Percentiles rank a stretch among this genome's conserved stretches.
These are phyloP conservation scores for Geotrupes spiniger DNA, from an alignment of 2,888 invertebrate species.

Conservation along the genomic window DNA sequence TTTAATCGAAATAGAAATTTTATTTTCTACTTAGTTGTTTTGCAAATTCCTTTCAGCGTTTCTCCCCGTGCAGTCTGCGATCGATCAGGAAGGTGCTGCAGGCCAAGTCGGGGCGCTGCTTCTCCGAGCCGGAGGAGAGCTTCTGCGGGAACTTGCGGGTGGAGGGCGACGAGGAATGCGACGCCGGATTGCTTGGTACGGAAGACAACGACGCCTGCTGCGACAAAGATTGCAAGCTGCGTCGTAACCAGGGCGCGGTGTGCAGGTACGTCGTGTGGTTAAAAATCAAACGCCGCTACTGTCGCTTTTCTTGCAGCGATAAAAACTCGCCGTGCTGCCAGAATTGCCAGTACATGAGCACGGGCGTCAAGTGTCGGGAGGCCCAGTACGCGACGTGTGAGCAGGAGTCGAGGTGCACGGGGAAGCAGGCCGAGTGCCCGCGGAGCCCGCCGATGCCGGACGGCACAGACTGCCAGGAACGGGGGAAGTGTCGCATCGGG, in stretches of 20 bases:
- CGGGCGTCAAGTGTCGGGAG: slow-evolving; percentile 82
- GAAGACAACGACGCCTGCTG: slow-evolving; percentile 94
- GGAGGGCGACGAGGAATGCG: slow-evolving; percentile 95
- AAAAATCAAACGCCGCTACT: slow-evolving; percentile 1
- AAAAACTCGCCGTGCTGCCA: slow-evolving; percentile 96
- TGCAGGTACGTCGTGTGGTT: slow-evolving; percentile 73
- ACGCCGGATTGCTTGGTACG: slow-evolving; percentile 89
- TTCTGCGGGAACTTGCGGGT: slow-evolving; percentile 96
- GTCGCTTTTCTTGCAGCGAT: slow-evolving; percentile 64
- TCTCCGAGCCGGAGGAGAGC: slow-evolving; percentile 91
- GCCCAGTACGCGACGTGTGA: slow-evolving; percentile 91
- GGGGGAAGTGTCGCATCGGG: slow-evolving; percentile 87
- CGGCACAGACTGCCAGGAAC: slow-evolving; percentile 85
- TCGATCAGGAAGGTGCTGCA: slow-evolving; percentile 91
- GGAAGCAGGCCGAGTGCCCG: slow-evolving; percentile 76
- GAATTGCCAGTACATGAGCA: slow-evolving; percentile 82
- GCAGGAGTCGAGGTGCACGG: slow-evolving; percentile 87
- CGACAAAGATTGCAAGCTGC: slow-evolving; percentile 85
- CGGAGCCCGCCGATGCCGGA: slow-evolving; percentile 84
- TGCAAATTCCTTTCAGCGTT: slow-evolving; percentile 74
- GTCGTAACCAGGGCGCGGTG: slow-evolving; percentile 78
- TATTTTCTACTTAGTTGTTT: no score
- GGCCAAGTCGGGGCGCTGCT: slow-evolving; percentile 88
- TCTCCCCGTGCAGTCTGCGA: slow-evolving; percentile 91
- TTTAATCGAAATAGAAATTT: no score